These are phyloP conservation scores for Oreochromis mossambicus DNA, from an alignment of 2,797 vertebrate genomes.

Conservation along the genomic window DNA sequence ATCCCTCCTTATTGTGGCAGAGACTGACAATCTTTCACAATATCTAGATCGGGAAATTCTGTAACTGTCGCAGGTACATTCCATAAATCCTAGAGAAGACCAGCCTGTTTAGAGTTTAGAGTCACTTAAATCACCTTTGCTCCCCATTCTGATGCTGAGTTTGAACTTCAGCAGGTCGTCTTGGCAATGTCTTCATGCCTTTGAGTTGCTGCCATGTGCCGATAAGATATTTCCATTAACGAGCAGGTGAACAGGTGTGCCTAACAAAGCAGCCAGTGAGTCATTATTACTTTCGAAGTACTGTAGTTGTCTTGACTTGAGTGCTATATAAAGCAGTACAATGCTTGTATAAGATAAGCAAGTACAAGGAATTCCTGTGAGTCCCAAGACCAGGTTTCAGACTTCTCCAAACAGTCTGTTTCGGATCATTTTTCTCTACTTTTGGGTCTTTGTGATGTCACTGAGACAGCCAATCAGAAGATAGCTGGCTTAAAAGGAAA, in stretches of 20 bases:
- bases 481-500: neutral
- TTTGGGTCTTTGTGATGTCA: neutral
- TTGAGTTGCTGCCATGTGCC: neutral
- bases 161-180: neutral
- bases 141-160: neutral
- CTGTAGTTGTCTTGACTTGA: neutral
- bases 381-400: neutral
- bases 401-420: neutral
- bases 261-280: neutral
- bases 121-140: neutral
- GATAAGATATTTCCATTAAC: neutral
- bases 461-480: neutral
- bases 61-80: neutral
- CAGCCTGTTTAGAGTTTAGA: neutral
- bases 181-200: neutral
- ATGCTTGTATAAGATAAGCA: neutral
- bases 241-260: neutral
- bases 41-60: neutral
- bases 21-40: neutral
- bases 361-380: neutral
- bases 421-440: fast-evolving
- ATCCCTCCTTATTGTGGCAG: no score
- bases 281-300: neutral
- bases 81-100: neutral
- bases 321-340: neutral